These are phyloP conservation scores for Cylindroiulus punctatus DNA, from an alignment of 2,888 invertebrate species.

Conservation along the genomic window DNA sequence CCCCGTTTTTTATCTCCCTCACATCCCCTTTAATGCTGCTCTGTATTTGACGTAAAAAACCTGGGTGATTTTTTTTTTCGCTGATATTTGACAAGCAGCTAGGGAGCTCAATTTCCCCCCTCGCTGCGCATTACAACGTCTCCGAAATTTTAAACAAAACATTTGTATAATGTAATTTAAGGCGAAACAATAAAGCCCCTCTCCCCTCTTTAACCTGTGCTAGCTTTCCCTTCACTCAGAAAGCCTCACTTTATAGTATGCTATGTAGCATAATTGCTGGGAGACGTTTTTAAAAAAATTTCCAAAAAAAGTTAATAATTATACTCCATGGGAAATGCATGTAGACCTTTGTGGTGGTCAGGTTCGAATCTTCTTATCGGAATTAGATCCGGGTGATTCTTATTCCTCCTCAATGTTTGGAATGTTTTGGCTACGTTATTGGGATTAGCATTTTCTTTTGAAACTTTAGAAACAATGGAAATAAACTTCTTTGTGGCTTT, in stretches of 20 bases:
- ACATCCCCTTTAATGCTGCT: neutral
- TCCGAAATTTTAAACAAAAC: constrained; percentile 20
- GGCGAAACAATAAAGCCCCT: neutral
- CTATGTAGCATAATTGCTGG: neutral
- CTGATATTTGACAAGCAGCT: neutral
- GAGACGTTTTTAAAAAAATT: neutral
- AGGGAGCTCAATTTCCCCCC: constrained; percentile 24
- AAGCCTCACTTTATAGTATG: neutral
- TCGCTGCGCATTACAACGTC: constrained; percentile 26
- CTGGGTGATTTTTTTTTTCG: neutral
- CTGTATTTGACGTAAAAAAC: neutral
- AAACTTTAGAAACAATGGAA: too few relatives aligned
- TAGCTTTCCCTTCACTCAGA: neutral
- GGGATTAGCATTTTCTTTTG: too few relatives aligned
- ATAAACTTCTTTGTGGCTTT: too few relatives aligned
- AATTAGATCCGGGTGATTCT: neutral
- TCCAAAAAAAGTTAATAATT: neutral
- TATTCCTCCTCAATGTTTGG: neutral
- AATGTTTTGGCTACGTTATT: too few relatives aligned
- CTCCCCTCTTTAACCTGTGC: neutral
- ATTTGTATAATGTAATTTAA: constrained; percentile 32
- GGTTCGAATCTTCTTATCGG: neutral
- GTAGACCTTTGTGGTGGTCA: neutral
- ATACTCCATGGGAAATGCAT: neutral
- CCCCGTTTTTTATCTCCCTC: neutral